These are phyloP conservation scores for Leiothrix lutea DNA, from an alignment of 2,113 vertebrate genomes.

Conservation along the genomic window DNA sequence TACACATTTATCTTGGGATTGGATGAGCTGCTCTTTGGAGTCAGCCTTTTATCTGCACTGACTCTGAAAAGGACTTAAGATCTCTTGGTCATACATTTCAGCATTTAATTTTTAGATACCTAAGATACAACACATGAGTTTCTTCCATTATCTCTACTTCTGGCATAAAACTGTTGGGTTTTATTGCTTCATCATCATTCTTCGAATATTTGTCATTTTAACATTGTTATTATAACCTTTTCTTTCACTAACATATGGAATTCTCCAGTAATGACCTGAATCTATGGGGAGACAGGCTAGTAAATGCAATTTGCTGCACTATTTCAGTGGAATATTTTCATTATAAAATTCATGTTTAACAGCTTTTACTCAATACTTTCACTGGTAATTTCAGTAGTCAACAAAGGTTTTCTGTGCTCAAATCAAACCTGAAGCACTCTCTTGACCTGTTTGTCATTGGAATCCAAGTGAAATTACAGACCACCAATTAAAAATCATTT, in stretches of 20 bases:
- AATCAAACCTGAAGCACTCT: neutral
- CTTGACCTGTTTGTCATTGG: neutral
- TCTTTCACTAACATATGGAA: neutral
- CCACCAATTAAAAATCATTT: constrained; percentile 34
- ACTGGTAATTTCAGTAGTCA: constrained; percentile 10
- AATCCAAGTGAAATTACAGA: constrained; percentile 32
- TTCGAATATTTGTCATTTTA: constrained; percentile 36
- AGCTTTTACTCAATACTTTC: neutral
- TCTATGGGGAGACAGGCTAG: neutral
- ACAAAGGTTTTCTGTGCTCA: neutral
- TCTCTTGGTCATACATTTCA: neutral
- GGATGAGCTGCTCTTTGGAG: neutral
- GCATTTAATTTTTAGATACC: neutral
- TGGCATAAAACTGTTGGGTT: neutral
- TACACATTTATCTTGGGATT: neutral
- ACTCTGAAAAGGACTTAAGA: neutral
- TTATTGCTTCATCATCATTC: constrained; percentile 1
- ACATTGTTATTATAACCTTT: constrained; percentile 2
- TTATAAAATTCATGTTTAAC: neutral
- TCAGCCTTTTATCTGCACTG: neutral
- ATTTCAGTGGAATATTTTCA: neutral
- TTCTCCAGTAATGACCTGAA: neutral
- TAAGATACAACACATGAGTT: neutral
- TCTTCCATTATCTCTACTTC: neutral
- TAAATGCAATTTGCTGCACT: neutral